Evolutionary conservation across 2,113 vertebrate species (phyloP), one percentile per base, ranked within the genome.

Genomic region (Eretmochelys imbricata): DNA sequence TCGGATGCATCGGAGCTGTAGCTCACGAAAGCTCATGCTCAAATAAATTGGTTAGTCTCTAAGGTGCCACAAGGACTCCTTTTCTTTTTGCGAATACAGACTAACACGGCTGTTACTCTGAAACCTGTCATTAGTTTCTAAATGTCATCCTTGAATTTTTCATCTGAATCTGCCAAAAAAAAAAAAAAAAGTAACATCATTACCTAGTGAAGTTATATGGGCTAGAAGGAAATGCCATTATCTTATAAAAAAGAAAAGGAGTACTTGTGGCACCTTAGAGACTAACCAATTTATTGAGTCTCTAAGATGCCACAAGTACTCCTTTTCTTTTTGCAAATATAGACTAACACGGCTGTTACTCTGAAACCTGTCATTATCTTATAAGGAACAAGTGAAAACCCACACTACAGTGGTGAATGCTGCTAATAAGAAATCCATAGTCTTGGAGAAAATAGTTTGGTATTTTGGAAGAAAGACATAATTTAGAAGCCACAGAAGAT

Each of bases 371-470:
- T 42, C 13, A 69, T 88, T 93, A 65, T 50, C 42, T 78, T 46
- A 55, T 6, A 27, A 78, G 0, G 1, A 72, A 55, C 10, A 9
- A 76, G 35, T 48, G 54, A 81, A 93, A 0, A 0, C 3, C 3
- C 10, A 53, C 19, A 78, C 2, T 22, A 8, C 20, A 48, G n/a
- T 80, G 46, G 9, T 95, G 9, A 85, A 75, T 76, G 80, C 35
- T 46, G 62, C 2, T 78, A 49, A 80, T 55, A 50, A 92, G 50
- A 84, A 92, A 86, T 78, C 85, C 4, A 10, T n/a, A 59, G 22
- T 46, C 25, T n/a, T 7, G 59, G 42, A 65, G 29, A 91, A 96
- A 92, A 81, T 14, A 27, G 0, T 12, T 51, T 72, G 31, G 11
- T 55, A 35, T 46, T 55, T 84, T 82, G 35, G 38, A 93, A 93